These are phyloP conservation scores for Epinephelus coioides DNA, from an alignment of 2,797 vertebrate species.

Conservation along the genomic window DNA sequence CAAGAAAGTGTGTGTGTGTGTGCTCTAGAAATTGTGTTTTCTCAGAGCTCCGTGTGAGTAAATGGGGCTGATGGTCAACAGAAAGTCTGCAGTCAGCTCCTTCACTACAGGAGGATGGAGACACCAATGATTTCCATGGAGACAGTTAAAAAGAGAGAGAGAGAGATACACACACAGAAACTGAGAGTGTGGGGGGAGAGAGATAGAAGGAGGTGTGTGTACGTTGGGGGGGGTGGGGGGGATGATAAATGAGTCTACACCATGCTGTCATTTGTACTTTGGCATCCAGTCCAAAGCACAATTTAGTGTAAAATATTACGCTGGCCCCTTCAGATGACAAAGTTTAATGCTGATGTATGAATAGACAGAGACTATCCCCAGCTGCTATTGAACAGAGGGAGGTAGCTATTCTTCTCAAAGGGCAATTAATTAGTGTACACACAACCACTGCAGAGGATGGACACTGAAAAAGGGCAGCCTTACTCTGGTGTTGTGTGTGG, in stretches of 20 bases:
- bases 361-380: slow-evolving; percentile 69
- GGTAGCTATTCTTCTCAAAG: slow-evolving; percentile 80
- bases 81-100: slow-evolving; percentile 63
- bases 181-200: slow-evolving; percentile 8
- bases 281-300: slow-evolving; percentile 82
- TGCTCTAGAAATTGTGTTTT: slow-evolving; percentile 22
- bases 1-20: background rate
- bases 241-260: slow-evolving; percentile 82
- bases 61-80: slow-evolving; percentile 58
- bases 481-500: slow-evolving; percentile 19
- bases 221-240: slow-evolving; percentile 13
- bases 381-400: slow-evolving; percentile 77
- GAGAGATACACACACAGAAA: background rate
- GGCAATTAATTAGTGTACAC: slow-evolving; percentile 76
- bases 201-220: slow-evolving; percentile 42
- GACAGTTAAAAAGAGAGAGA: slow-evolving; percentile 33
- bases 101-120: slow-evolving; percentile 45
- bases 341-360: slow-evolving; percentile 86
- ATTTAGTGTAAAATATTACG: slow-evolving; percentile 84
- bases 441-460: slow-evolving; percentile 49
- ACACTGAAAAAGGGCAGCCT: slow-evolving; percentile 38
- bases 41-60: slow-evolving; percentile 26
- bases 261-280: slow-evolving; percentile 82
- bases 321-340: slow-evolving; percentile 79
- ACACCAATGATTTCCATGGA: slow-evolving; percentile 70